A percentile compares a stretch with the other conserved stretches of the same genome.
phyloP scores from a whole-genome alignment of 2,113 vertebrate genomes.

The Sinosuthora webbiana region DNA sequence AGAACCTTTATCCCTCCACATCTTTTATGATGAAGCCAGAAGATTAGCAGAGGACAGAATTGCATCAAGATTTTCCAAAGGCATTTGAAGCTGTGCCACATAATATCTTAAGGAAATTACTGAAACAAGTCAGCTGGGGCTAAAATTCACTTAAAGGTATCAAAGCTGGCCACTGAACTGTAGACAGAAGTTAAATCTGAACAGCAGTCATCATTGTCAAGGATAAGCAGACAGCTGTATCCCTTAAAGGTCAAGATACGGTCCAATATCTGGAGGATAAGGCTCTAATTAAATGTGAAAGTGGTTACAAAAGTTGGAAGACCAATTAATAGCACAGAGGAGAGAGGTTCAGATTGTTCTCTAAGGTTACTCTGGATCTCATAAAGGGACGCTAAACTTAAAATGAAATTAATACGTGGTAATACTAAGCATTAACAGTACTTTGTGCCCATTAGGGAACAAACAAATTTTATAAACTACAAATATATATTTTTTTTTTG shows the following conservation, averaged over 20 bases:
- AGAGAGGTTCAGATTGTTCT: neutral
- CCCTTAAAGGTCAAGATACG: neutral
- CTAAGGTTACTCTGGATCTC: neutral
- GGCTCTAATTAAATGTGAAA: neutral
- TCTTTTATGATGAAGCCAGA: neutral
- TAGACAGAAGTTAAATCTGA: neutral
- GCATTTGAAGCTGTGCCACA: neutral
- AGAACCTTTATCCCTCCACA: neutral
- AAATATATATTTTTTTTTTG: neutral
- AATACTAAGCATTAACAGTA: neutral
- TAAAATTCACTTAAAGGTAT: conserved; percentile 8
- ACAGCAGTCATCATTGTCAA: neutral
- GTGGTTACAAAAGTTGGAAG: neutral
- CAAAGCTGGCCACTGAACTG: neutral
- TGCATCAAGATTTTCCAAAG: neutral
- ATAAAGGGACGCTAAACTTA: neutral
- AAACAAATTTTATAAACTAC: neutral
- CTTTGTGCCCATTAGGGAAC: neutral
- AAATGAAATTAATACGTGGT: neutral
- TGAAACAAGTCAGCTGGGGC: neutral
- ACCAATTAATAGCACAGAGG: neutral
- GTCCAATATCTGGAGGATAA: neutral
- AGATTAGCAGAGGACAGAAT: neutral
- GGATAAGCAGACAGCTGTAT: neutral
- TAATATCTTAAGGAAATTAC: neutral